phyloP scores from a whole-genome alignment of 2,797 vertebrate genomes.

The Neostethus bicornis region DNA sequence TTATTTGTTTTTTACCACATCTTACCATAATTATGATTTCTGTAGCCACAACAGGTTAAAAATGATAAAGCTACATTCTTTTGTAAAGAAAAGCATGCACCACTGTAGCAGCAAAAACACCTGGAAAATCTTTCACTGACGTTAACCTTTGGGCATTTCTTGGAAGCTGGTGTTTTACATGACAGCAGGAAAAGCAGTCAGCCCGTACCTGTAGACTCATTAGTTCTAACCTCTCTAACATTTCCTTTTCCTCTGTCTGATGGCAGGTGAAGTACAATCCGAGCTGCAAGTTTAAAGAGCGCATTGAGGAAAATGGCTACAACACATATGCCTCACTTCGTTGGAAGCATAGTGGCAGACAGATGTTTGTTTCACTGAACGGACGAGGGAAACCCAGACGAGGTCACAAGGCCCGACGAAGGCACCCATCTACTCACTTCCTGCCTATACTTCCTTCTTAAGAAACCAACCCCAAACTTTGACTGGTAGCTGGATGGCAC shows the following conservation, averaged over 20 bases:
- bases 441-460: conserved; percentile 89
- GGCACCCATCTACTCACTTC: conserved; percentile 92
- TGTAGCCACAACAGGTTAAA: conserved; percentile 1
- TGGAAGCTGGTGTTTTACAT: conserved; percentile 18
- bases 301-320: conserved; percentile 94
- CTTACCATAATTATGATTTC: not conserved
- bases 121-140: conserved; percentile 34
- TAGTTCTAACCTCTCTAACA: conserved; percentile 17
- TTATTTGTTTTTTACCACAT: not conserved
- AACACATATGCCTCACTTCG: conserved; percentile 90
- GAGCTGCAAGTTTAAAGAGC: conserved; percentile 92
- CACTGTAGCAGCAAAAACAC: conserved; percentile 9
- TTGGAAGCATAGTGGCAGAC: conserved; percentile 87
- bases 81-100: not conserved
- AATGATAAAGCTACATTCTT: not conserved
- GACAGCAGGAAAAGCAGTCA: conserved; percentile 25
- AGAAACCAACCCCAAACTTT: conserved; percentile 51
- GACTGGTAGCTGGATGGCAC: conserved; percentile 28
- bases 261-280: conserved; percentile 87
- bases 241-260: conserved; percentile 15
- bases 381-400: conserved; percentile 82
- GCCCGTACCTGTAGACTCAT: not conserved
- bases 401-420: conserved; percentile 84
- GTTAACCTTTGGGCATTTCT: conserved; percentile 36
- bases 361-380: conserved; percentile 92